Conservation (phyloP, 2,113 vertebrate species). For the Saimiri boliviensis region DNA sequence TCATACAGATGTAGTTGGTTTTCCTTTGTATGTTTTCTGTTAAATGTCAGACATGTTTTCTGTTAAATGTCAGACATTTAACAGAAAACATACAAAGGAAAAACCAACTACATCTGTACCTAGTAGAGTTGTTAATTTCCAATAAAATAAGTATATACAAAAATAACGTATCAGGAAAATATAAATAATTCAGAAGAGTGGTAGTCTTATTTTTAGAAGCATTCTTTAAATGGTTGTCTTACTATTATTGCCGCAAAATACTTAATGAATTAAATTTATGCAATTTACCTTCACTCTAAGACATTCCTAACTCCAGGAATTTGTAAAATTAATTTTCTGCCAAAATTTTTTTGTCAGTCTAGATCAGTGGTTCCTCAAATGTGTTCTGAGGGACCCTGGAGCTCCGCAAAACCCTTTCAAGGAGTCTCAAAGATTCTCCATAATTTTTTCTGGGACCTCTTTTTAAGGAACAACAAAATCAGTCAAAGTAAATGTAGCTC, state of each 20-base stretch:
- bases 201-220: not conserved
- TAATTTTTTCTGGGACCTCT: not conserved
- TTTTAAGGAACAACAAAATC: conserved; percentile 8
- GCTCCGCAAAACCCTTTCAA: not conserved
- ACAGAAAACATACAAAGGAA: conserved; percentile 7
- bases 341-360: not conserved
- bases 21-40: too few species aligned
- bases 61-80: too few species aligned
- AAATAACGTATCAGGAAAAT: not conserved
- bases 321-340: not conserved
- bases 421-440: not conserved
- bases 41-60: too few species aligned
- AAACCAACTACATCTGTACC: not conserved
- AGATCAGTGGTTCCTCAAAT: not conserved
- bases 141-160: not conserved
- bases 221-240: conserved; percentile 3
- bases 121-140: not conserved
- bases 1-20: too few species aligned
- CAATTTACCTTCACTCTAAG: not conserved
- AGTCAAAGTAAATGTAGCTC: not conserved
- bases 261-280: not conserved
- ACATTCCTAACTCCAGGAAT: not conserved
- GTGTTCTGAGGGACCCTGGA: not conserved
- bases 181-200: not conserved
- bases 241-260: not conserved